Percentiles rank a stretch among this genome's conserved stretches.
Conservation (phyloP, 2,888 invertebrate genomes). For the Leptinotarsa tumamoca region DNA sequence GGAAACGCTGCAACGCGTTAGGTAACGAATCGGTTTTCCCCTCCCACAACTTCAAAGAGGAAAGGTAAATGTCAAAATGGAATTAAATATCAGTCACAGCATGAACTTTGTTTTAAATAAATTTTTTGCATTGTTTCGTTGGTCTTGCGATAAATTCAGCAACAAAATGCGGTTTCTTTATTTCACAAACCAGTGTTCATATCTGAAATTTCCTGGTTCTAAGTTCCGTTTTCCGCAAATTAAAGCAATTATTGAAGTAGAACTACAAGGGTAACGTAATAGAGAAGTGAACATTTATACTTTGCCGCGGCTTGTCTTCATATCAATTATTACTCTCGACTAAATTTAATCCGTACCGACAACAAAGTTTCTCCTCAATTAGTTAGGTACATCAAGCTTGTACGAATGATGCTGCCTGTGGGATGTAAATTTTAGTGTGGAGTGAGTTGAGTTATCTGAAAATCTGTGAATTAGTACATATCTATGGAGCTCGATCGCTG, state of each 20-base stretch:
- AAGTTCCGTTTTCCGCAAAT: conserved; percentile 42
- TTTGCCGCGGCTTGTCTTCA: conserved; percentile 39
- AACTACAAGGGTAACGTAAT: conserved; percentile 6
- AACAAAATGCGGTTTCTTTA: not conserved
- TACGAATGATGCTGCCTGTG: conserved; percentile 34
- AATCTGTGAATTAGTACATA: not conserved
- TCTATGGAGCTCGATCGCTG: not conserved
- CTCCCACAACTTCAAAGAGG: too few species aligned
- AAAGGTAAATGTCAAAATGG: too few species aligned
- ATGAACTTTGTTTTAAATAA: too few species aligned
- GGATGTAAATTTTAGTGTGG: conserved; percentile 32
- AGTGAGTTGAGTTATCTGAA: not conserved
- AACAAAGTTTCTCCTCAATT: conserved; percentile 46
- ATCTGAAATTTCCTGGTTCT: not conserved
- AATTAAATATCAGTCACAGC: too few species aligned
- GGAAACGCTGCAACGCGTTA: too few species aligned
- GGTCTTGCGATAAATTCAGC: not conserved
- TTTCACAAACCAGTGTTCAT: not conserved
- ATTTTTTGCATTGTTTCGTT: too few species aligned
- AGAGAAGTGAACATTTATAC: conserved; percentile 28
- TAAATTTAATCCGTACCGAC: conserved; percentile 44
- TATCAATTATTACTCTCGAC: conserved; percentile 46
- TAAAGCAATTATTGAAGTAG: conserved; percentile 40
- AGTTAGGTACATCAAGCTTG: conserved; percentile 28
- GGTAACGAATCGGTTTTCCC: too few species aligned